Percentiles rank a stretch among this genome's conserved stretches.
Evolutionary conservation across 2,888 invertebrate species (phyloP).

Genomic region (Bellardia bayeri): DNA sequence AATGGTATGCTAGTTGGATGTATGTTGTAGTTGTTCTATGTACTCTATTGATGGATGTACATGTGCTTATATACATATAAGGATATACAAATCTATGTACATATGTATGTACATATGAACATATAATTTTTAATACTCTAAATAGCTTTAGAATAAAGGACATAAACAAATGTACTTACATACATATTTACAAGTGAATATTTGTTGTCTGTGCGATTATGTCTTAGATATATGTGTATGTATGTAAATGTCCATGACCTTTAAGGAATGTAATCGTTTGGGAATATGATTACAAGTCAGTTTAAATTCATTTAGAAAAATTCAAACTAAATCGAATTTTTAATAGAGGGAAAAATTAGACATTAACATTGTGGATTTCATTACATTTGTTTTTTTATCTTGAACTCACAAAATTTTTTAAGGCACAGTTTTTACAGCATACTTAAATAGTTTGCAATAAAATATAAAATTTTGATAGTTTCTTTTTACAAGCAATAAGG

Average conservation of each 20-base stretch:
- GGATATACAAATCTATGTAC: not conserved
- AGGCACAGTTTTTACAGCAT: no score
- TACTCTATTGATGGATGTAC: not conserved
- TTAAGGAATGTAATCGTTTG: constrained; percentile 2
- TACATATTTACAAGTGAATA: constrained; percentile 1
- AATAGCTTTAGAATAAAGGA: constrained; percentile 18
- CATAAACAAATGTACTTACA: not conserved
- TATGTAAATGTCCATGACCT: not conserved
- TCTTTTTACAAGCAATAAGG: no score
- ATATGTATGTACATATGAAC: not conserved
- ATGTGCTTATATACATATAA: not conserved
- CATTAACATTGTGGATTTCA: no score
- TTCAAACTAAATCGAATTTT: no score
- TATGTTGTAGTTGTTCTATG: not conserved
- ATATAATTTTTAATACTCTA: constrained; percentile 8
- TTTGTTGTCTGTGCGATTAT: constrained; percentile 5
- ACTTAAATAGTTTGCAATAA: no score
- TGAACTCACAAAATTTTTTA: no score
- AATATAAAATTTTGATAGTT: no score
- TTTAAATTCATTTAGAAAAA: no score
- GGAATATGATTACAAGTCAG: not conserved
- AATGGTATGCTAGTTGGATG: not conserved
- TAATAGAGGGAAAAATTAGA: no score
- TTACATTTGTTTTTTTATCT: no score
- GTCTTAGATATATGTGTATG: not conserved